Percentiles rank a stretch among this genome's conserved stretches.
phyloP scores from a whole-genome alignment of 2,113 vertebrate genomes.

The Sebastes schlegelii region DNA sequence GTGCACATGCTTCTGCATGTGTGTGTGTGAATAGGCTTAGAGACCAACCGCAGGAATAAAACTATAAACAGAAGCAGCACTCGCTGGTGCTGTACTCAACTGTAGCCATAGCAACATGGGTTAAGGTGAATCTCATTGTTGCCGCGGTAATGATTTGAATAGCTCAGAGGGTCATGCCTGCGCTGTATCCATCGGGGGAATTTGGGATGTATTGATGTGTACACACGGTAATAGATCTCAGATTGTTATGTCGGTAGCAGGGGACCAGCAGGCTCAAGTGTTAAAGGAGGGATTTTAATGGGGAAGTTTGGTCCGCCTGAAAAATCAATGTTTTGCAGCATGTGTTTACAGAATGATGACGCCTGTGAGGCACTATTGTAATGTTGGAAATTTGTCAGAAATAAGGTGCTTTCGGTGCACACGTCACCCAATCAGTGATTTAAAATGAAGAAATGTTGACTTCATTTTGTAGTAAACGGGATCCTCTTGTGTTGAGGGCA shows the following conservation, averaged over 20 bases:
- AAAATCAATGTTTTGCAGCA: background rate
- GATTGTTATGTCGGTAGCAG: background rate
- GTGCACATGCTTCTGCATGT: no score
- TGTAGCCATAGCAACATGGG: constrained; percentile 72
- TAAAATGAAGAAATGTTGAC: background rate
- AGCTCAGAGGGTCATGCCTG: constrained; percentile 52
- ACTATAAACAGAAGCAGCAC: constrained; percentile 2
- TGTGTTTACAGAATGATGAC: background rate
- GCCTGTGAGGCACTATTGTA: background rate
- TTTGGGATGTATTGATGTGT: constrained; percentile 37
- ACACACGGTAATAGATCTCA: constrained; percentile 35
- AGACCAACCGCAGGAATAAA: background rate
- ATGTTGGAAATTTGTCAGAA: background rate
- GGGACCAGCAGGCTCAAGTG: constrained; percentile 25
- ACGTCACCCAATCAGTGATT: background rate
- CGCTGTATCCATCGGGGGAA: constrained; percentile 27
- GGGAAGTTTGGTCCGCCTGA: constrained; percentile 30
- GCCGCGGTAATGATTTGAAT: constrained; percentile 44
- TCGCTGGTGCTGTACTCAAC: constrained; percentile 3
- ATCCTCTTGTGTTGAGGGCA: background rate
- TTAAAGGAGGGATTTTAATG: constrained; percentile 24
- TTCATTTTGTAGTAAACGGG: background rate
- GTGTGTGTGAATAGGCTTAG: background rate
- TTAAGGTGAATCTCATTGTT: constrained; percentile 55
- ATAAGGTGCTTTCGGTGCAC: background rate